phyloP scores from a whole-genome alignment of 2,888 invertebrate genomes.

The Orthosia cruda region DNA sequence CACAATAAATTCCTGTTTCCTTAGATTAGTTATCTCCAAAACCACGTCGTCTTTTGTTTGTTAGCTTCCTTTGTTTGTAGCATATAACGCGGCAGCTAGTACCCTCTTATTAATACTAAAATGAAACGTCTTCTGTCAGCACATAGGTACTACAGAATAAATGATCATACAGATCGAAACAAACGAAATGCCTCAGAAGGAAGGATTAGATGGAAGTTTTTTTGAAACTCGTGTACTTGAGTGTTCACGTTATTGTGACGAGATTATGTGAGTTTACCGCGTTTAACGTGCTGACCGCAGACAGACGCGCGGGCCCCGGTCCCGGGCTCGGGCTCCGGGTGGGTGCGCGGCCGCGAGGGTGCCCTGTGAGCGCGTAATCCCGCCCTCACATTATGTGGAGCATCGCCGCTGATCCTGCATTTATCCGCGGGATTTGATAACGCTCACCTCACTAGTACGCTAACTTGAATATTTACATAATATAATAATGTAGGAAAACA shows the following conservation, averaged over 20 bases:
- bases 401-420: conserved; percentile 57
- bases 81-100: conserved; percentile 14
- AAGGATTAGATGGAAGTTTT: conserved; percentile 23
- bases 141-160: conserved; percentile 10
- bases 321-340: neutral
- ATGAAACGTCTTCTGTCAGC: conserved; percentile 23
- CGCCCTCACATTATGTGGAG: conserved; percentile 59
- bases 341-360: conserved; percentile 23
- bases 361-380: conserved; percentile 49
- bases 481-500: conserved; percentile 18
- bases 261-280: conserved; percentile 31
- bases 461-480: conserved; percentile 56
- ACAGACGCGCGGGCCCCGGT: neutral
- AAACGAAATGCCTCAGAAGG: neutral
- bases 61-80: conserved; percentile 26
- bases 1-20: conserved; percentile 24
- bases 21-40: conserved; percentile 37
- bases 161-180: conserved; percentile 3
- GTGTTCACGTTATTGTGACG: conserved; percentile 18
- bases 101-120: conserved; percentile 18
- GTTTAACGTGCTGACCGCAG: conserved; percentile 21
- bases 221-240: conserved; percentile 9
- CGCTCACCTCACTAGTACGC: conserved; percentile 52
- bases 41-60: conserved; percentile 31
- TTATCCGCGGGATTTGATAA: conserved; percentile 60